A percentile compares a stretch with the other conserved stretches of the same genome.
Conservation (phyloP, 2,113 vertebrate species). For the Carassius auratus region DNA sequence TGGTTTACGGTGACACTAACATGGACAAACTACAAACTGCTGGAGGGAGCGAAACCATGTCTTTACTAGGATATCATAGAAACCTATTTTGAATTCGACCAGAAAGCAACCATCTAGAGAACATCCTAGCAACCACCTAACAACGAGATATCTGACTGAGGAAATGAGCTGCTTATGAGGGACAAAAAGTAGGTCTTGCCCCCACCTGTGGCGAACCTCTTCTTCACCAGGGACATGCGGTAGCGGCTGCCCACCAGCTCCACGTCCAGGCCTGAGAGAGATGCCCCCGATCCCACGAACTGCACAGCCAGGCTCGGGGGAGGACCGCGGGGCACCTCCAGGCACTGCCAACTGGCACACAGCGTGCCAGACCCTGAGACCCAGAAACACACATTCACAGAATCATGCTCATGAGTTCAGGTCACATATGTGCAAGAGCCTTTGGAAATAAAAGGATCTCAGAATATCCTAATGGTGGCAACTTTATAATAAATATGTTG, state of each 20-base stretch:
- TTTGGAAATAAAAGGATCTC: neutral
- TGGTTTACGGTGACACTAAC: neutral
- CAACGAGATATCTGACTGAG: neutral
- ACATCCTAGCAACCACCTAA: neutral
- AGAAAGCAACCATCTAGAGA: neutral
- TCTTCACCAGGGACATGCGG: slow-evolving; percentile 94
- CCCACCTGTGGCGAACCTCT: slow-evolving; percentile 92
- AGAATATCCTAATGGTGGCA: neutral
- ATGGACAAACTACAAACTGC: neutral
- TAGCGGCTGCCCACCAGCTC: slow-evolving; percentile 88
- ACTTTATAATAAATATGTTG: neutral
- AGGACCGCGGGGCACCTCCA: slow-evolving; percentile 80
- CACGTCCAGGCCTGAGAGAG: slow-evolving; percentile 85
- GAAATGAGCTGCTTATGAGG: neutral
- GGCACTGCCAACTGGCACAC: slow-evolving; percentile 90
- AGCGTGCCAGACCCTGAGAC: slow-evolving; percentile 80
- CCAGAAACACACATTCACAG: slow-evolving; percentile 40
- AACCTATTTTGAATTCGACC: neutral
- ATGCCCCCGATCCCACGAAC: slow-evolving; percentile 90
- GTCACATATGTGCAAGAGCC: neutral
- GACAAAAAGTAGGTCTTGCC: neutral
- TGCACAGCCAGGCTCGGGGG: slow-evolving; percentile 88
- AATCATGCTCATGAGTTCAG: neutral
- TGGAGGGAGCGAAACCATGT: neutral
- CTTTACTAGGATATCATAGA: neutral